phyloP scores from a whole-genome alignment of 2,797 vertebrate genomes.

The Onychomys torridus region DNA sequence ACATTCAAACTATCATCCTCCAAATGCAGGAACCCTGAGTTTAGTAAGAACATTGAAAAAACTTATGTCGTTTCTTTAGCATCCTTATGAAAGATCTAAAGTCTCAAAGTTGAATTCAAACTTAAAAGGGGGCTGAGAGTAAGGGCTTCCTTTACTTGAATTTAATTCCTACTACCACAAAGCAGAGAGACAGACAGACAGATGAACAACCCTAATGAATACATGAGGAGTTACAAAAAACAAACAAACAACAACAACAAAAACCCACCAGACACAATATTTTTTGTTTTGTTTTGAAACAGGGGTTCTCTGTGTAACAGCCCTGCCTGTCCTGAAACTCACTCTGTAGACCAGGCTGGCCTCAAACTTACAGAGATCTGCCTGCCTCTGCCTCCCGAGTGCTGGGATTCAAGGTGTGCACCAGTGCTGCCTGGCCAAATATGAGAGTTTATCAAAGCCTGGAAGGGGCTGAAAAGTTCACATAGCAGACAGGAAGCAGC shows the following conservation, averaged over 20 bases:
- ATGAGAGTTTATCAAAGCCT: background rate
- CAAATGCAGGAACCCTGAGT: background rate
- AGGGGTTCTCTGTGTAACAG: too few relatives aligned
- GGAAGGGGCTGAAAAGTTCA: background rate
- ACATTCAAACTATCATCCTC: background rate
- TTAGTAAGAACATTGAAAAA: background rate
- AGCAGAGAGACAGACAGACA: too few relatives aligned
- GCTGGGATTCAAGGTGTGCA: too few relatives aligned
- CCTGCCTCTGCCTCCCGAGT: too few relatives aligned
- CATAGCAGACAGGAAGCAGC: background rate
- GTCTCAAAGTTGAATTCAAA: background rate
- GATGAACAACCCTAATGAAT: background rate
- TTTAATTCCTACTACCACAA: background rate
- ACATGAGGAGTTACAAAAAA: background rate
- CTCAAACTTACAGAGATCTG: too few relatives aligned
- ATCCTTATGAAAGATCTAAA: background rate
- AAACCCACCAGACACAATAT: background rate
- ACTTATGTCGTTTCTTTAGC: background rate
- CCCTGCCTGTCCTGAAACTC: too few relatives aligned
- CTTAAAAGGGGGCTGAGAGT: background rate
- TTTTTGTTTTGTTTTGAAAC: too few relatives aligned
- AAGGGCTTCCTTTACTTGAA: background rate
- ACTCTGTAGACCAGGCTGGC: too few relatives aligned
- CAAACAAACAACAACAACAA: too few relatives aligned
- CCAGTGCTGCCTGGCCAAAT: too few relatives aligned